phyloP scores from a whole-genome alignment of 64 coral and sea anemone species.

The Dendronephthya gigantea region DNA sequence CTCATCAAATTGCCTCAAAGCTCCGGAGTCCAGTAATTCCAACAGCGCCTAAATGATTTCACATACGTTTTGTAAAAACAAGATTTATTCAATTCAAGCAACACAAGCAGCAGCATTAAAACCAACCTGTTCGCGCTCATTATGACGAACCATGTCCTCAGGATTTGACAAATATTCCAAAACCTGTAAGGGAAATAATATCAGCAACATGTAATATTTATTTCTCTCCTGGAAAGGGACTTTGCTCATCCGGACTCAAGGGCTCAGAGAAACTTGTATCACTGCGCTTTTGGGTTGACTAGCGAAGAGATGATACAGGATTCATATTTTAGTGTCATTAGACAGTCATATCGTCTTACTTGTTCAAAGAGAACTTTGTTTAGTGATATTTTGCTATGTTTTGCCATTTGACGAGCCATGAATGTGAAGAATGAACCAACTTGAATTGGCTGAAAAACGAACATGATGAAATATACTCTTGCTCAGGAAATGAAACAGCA shows the following conservation, averaged over 20 bases:
- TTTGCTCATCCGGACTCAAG: too few species aligned
- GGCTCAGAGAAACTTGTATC: too few species aligned
- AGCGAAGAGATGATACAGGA: too few species aligned
- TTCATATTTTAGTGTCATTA: not conserved
- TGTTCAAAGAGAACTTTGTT: conserved; percentile 98
- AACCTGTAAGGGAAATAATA: conserved; percentile 39
- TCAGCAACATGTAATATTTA: too few species aligned
- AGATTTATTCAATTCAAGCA: too few species aligned
- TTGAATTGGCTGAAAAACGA: conserved; percentile 62
- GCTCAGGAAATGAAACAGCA: too few species aligned
- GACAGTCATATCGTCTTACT: conserved; percentile 14
- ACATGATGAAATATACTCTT: not conserved
- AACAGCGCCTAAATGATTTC: conserved; percentile 50
- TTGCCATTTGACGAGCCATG: conserved; percentile 93
- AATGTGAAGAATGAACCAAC: conserved; percentile 93
- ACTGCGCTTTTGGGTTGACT: too few species aligned
- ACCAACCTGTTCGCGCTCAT: conserved; percentile 79
- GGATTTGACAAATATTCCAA: conserved; percentile 92
- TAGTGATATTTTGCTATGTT: conserved; percentile 70
- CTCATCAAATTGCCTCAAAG: conserved; percentile 82
- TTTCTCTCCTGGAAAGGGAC: too few species aligned
- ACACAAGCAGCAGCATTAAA: too few species aligned
- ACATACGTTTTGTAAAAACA: not conserved
- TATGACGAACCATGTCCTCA: conserved; percentile 81
- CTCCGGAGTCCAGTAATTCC: conserved; percentile 75